A percentile compares a stretch with the other conserved stretches of the same genome.
phyloP scores from a whole-genome alignment of 2,113 vertebrate species.

The Spheniscus mendiculus region DNA sequence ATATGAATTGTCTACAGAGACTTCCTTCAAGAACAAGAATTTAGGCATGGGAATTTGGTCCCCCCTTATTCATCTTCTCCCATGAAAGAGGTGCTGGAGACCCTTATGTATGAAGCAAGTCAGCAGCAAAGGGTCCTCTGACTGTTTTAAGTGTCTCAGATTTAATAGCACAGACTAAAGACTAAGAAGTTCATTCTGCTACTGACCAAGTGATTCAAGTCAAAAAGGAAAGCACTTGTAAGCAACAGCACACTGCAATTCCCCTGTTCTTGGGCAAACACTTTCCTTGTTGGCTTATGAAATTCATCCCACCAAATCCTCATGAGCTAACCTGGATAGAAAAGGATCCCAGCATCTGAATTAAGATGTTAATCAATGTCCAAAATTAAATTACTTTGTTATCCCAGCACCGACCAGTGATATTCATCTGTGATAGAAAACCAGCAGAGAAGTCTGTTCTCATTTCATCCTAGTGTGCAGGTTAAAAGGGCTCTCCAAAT shows the following conservation, averaged over 20 bases:
- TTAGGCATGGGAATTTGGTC: neutral
- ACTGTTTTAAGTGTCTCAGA: neutral
- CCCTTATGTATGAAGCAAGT: neutral
- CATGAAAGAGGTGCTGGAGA: neutral
- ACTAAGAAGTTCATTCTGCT: neutral
- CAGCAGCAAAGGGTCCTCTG: neutral
- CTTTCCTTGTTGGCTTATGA: neutral
- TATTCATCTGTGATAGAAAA: slow-evolving; percentile 18
- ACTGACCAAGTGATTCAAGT: neutral
- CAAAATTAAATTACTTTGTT: slow-evolving; percentile 56
- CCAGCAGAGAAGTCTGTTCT: slow-evolving; percentile 3
- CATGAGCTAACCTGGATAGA: slow-evolving; percentile 42
- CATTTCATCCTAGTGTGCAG: neutral
- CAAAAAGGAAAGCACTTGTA: neutral
- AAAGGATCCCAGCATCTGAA: slow-evolving; percentile 48
- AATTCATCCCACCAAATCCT: slow-evolving; percentile 30
- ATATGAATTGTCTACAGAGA: neutral
- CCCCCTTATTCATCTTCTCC: neutral
- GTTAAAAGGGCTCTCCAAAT: neutral
- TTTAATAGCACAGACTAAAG: neutral
- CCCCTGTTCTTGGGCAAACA: slow-evolving; percentile 15
- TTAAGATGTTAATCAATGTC: slow-evolving; percentile 37
- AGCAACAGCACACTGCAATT: neutral
- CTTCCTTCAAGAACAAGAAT: neutral
- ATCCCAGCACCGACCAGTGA: neutral